phyloP scores from a whole-genome alignment of 2,113 vertebrate genomes.

The Athene noctua region DNA sequence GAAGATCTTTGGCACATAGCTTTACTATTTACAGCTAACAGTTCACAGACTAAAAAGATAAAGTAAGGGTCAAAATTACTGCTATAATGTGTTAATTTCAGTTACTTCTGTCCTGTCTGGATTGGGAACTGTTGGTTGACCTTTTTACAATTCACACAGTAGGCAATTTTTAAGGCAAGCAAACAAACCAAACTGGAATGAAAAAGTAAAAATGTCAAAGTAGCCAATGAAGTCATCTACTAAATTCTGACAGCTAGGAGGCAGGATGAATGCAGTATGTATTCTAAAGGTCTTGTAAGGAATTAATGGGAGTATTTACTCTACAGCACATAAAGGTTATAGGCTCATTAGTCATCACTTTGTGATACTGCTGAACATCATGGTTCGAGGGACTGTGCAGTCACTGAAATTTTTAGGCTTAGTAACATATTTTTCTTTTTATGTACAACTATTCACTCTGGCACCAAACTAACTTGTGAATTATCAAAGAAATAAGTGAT shows the following conservation, averaged over 20 bases:
- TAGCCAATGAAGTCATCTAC: not conserved
- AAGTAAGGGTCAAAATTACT: not conserved
- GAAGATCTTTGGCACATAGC: not conserved
- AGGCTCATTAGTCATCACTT: not conserved
- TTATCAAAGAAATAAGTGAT: not conserved
- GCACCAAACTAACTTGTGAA: not conserved
- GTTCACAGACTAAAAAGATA: not conserved
- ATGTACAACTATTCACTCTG: not conserved
- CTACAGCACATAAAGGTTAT: not conserved
- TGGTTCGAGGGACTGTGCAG: not conserved
- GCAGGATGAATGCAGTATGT: not conserved
- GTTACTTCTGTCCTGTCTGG: not conserved
- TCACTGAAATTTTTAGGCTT: not conserved
- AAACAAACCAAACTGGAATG: not conserved
- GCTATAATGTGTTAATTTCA: not conserved
- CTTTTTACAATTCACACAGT: not conserved
- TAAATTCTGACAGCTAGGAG: not conserved
- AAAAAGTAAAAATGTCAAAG: slow-evolving; percentile 21
- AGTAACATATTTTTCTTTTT: not conserved
- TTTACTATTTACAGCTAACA: not conserved
- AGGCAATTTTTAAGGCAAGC: not conserved
- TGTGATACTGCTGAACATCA: not conserved
- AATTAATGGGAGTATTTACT: slow-evolving; percentile 22
- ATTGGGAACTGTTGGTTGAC: not conserved
- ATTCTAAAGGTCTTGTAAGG: slow-evolving; percentile 8